Evolutionary conservation across 2,888 invertebrate species (phyloP), one percentile per base, ranked within the genome.

Genomic region (Galerucella nymphaeae): DNA sequence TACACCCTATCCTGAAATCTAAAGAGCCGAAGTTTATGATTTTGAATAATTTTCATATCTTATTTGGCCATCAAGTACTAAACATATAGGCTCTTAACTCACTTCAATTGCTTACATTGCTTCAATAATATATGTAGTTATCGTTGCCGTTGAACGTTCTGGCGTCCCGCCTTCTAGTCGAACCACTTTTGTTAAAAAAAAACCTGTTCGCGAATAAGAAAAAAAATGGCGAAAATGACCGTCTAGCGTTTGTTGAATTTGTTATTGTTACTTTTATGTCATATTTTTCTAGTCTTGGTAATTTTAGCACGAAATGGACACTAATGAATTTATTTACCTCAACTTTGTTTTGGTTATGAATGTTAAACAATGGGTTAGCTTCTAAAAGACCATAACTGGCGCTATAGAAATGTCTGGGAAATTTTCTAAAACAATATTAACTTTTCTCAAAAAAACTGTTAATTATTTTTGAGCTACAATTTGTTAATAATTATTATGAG

Each of bases 1-100:
- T 76, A 77, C 72, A 38, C 70, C 59, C 67, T 75, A 70, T 72
- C 74, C 61, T 72, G 71, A 71, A 74, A 73, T 73, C 74, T 73
- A 69, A 75, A 75, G 74, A 68, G 70, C 68, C 69, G 59, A 69
- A 80, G 78, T 79, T 79, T 80, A 78, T 78, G 70, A 75, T 79
- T 80, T 81, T 77, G 72, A 80, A 79, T 83, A 81, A 82, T 82
- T 82, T 83, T 82, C 82, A 80, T 82, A 76, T 71, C 76, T 79
- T 79, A 78, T 80, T 79, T 79, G 38, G 45, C 63, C 81, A 78
- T 83, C 82, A 83, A 82, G 78, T 82, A 75, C 74, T 73, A 77
- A 80, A 82, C 78, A 75, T 83, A 82, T 79, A 74, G 79, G 79
- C 79, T 77, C 72, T 78, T 80, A 71, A 77, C 75, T 74, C 76